Conservation (phyloP, 1,140 invertebrate species). For the Rhagoletis zephyria region DNA sequence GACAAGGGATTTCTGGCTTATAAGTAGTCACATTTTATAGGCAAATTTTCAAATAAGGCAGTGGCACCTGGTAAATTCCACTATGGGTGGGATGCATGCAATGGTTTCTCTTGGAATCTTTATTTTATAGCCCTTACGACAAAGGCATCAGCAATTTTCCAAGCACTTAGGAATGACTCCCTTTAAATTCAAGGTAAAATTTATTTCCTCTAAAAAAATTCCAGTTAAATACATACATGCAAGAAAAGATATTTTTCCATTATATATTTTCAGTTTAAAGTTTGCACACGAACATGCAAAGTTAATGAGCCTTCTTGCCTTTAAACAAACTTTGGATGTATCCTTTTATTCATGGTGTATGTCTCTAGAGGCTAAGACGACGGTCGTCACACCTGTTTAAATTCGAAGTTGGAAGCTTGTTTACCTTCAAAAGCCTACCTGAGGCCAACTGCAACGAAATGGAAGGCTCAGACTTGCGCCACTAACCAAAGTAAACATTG, state of each 20-base stretch:
- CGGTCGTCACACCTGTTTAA: slow-evolving; percentile 16
- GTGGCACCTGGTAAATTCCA: no score
- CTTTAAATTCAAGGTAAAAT: no score
- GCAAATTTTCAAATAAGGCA: no score
- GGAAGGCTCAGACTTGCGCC: background rate
- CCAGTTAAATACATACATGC: background rate
- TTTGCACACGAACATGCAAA: background rate
- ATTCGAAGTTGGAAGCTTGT: background rate
- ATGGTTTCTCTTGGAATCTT: no score
- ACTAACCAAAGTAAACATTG: slow-evolving; percentile 41
- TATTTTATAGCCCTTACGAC: no score
- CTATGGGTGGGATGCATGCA: no score
- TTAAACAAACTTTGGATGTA: background rate
- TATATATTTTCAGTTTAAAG: background rate
- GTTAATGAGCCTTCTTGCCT: background rate
- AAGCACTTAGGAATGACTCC: no score
- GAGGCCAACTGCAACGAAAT: background rate
- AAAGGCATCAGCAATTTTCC: no score
- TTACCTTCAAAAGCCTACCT: background rate
- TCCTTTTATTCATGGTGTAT: background rate
- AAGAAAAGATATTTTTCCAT: background rate
- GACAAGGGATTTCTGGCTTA: no score
- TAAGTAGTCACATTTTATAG: no score
- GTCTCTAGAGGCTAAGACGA: slow-evolving; percentile 12
- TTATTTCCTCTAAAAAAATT: background rate